Evolutionary conservation across 2,113 vertebrate species (phyloP), one percentile per base, ranked within the genome.

Genomic region (Lethenteron camtschaticum): DNA sequence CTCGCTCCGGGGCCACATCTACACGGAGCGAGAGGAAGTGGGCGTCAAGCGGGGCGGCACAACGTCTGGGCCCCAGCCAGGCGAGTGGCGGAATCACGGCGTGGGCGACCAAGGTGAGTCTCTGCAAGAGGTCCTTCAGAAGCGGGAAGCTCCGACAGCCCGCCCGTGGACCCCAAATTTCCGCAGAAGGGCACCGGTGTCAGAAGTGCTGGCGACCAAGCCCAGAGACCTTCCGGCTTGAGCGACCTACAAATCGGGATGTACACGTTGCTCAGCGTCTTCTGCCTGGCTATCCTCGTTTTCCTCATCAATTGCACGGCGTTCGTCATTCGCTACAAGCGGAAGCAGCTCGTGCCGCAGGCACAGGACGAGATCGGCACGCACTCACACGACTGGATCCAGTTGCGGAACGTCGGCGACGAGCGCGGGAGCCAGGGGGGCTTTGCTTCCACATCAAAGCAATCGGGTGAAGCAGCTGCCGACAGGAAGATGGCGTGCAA

Each of bases 321-420:
- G 74, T 85, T 85, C 11, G 79, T 85, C 70, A 76, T 83, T 71
- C 78, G 79, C 2, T 83, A 83, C 68, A 81, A 81, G 72, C 80
- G 76, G 74, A 85, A 85, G 77, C 79, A 81, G 72, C 63, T 12
- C 7, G 76, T 79, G 12, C 81, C 0, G 70, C 74, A 0, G 2
- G 58, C 0, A 20, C 1, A 9, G 60, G 56, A 3, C 58, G 74
- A 68, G 75, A 79, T 1, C 0, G 76, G 41, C 41, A 41, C 79
- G 0, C 81, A 81, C 13, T 81, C 82, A 68, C 84, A 83, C 76
- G 83, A 84, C 76, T 85, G 84, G 84, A 80, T 85, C 63, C 83
- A 83, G 84, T 68, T 85, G 75, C 76, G 0, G 73, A 72, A 0
- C 72, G 68, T 20, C 10, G 24, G n/a, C 63, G 63, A 66, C 10